These are phyloP conservation scores for Vidua chalybeata DNA, from an alignment of 2,113 vertebrate genomes.

Conservation along the genomic window DNA sequence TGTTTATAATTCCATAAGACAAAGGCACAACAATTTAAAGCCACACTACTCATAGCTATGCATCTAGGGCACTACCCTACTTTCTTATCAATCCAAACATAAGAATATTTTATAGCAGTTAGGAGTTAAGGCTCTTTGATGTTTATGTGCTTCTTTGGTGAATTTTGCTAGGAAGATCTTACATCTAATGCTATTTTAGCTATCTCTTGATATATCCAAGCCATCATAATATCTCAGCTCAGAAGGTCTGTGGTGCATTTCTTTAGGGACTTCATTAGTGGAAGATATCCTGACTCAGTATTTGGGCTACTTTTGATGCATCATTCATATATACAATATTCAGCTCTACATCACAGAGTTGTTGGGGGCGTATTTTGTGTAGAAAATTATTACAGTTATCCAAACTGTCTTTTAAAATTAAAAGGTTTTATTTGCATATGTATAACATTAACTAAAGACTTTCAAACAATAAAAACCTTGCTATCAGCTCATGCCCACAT, in stretches of 20 bases:
- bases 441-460: background rate
- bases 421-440: background rate
- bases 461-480: background rate
- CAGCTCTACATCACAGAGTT: background rate
- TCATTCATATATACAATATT: background rate
- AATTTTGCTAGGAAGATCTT: constrained; percentile 48
- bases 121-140: constrained; percentile 51
- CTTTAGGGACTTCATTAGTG: constrained; percentile 72
- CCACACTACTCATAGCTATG: constrained; percentile 38
- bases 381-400: background rate
- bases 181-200: constrained; percentile 36
- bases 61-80: constrained; percentile 58
- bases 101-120: constrained; percentile 28
- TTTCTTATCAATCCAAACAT: constrained; percentile 60
- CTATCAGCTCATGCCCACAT: background rate
- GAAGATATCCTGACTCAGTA: constrained; percentile 39
- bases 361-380: background rate
- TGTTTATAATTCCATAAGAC: background rate
- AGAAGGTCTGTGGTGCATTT: constrained; percentile 35
- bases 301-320: constrained; percentile 19
- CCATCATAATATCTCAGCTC: constrained; percentile 14
- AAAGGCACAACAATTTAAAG: background rate
- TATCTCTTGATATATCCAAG: constrained; percentile 56
- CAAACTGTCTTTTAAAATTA: background rate
- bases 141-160: constrained; percentile 41